Conservation (phyloP, 2,797 vertebrate genomes). For the Enteromius treurensis region DNA sequence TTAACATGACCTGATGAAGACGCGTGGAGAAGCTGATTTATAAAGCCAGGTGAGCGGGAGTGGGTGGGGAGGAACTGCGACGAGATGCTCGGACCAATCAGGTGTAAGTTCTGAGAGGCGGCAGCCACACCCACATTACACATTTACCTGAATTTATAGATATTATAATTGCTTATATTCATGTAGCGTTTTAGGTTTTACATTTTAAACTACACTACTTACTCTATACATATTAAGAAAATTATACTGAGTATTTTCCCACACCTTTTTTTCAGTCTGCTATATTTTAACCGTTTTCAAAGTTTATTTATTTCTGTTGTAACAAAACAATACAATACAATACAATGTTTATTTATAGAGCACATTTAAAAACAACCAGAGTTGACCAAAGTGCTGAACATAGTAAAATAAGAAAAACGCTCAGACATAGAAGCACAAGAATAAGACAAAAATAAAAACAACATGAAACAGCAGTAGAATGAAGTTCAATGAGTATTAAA, state of each 20-base stretch:
- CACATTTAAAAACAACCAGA: no score
- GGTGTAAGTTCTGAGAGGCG: neutral
- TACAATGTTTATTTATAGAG: no score
- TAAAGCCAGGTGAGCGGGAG: conserved; percentile 56
- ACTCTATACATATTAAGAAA: neutral
- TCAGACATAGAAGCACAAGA: no score
- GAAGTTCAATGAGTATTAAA: no score
- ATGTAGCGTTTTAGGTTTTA: neutral
- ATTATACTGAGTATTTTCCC: neutral
- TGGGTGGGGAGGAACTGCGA: conserved; percentile 9
- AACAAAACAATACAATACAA: neutral
- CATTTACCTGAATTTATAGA: neutral
- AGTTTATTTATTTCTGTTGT: neutral
- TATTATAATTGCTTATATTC: neutral
- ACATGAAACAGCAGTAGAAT: no score
- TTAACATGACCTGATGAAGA: neutral
- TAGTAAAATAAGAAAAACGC: no score
- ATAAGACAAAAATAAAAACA: no score
- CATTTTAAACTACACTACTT: neutral
- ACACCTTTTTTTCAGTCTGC: no score
- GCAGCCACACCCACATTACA: conserved; percentile 44
- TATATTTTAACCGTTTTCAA: neutral
- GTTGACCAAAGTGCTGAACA: no score
- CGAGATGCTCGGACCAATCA: conserved; percentile 51
- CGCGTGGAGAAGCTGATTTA: conserved; percentile 10